phyloP scores from a whole-genome alignment of 2,113 vertebrate species.

The Pseudonaja textilis region DNA sequence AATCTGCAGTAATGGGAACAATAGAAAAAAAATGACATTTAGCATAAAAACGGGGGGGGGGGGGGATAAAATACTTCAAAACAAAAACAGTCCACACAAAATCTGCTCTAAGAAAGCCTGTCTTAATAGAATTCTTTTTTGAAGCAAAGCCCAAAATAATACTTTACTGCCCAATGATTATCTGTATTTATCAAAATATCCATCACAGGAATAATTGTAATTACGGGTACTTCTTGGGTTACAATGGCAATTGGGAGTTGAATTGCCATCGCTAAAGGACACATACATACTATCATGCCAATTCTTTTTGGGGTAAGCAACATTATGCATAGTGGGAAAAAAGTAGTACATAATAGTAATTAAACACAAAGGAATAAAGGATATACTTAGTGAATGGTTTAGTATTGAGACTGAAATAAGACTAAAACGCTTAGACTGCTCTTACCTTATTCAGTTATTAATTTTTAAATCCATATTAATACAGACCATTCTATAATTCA shows the following conservation, averaged over 20 bases:
- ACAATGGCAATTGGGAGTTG: not conserved
- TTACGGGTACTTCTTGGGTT: conserved; percentile 3
- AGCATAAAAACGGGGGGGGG: not conserved
- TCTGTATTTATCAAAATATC: conserved; percentile 54
- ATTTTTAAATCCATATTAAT: not conserved
- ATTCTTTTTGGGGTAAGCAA: not conserved
- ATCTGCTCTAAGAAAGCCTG: not conserved
- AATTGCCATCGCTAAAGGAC: not conserved
- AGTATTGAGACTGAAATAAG: not conserved
- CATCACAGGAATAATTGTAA: conserved; percentile 53
- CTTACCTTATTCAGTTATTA: not conserved
- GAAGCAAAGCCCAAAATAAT: conserved; percentile 69
- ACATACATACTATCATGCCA: not conserved
- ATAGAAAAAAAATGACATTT: not conserved
- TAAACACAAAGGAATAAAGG: not conserved
- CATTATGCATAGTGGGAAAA: not conserved
- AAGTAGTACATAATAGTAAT: not conserved
- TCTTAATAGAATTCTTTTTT: not conserved
- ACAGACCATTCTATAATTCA: not conserved
- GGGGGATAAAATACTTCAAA: not conserved
- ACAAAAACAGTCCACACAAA: not conserved
- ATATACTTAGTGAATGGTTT: not conserved
- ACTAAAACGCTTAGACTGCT: not conserved
- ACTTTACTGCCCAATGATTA: conserved; percentile 62
- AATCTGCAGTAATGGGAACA: not conserved